Evolutionary conservation across 1,140 invertebrate genomes (phyloP), one percentile per base, ranked within the genome.

Genomic region (Acyrthosiphon pisum): DNA sequence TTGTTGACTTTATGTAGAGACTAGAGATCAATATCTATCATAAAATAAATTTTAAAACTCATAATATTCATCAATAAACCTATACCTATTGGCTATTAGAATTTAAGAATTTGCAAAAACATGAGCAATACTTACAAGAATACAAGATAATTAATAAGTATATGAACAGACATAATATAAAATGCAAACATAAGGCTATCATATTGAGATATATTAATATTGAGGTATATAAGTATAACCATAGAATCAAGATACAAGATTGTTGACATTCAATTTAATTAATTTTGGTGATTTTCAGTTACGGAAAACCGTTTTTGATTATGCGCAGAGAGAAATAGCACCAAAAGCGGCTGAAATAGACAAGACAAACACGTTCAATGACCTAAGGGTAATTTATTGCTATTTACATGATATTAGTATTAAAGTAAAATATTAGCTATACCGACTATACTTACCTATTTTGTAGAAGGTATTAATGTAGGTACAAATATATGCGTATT

Each of bases 251-350:
- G 3, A 44, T 41, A 26, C 8, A 14, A 95, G 95, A 94, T 95
- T 92, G 30, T 22, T 30, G 37, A 50, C 41, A 26, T 46, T 76
- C 76, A 93, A 30, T 23, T 93, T 68, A 44, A 68, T 46, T n/a
- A 50, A 89, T 84, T 76, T n/a, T 35, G 48, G 22, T 93, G 35
- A 30, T 81, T 84, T 96, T 93, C 94, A 99, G 98, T 95, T 99
- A 20, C 95, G 99, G 46, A 96, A 98, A 95, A 96, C 97, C 18
- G 97, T 98, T 6, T 99, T 99, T 94, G 97, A 98, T 95, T 99
- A 99, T 95, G 96, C 96, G 9, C 98, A 99, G 96, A 99, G 99
- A 95, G 98, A 99, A 95, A 95, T 99, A 84, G 98, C 98, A 1
- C 98, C 99, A 0, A 97, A 97, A 95, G 99, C 99, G 26, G 96